Percentiles rank a stretch among this genome's conserved stretches.
These are phyloP conservation scores for Camponotus floridanus DNA, from an alignment of 1,140 invertebrate species.

Conservation along the genomic window DNA sequence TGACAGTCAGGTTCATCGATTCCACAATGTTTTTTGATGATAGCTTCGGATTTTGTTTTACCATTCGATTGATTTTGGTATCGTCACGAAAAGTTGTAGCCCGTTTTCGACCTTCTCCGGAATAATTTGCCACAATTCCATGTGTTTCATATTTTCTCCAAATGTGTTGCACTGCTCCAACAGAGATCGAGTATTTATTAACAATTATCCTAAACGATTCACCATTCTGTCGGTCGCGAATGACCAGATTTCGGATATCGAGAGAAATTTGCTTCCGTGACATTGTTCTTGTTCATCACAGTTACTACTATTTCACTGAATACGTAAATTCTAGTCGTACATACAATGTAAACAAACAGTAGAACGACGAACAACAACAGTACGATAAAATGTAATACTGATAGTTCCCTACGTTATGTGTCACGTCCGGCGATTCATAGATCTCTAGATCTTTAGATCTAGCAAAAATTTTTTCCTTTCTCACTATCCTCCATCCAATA, in stretches of 20 bases:
- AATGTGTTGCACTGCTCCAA: slow-evolving; percentile 8
- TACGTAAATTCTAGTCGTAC: neutral
- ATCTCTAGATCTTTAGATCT: no score
- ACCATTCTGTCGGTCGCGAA: slow-evolving; percentile 8
- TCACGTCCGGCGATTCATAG: no score
- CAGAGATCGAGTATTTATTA: slow-evolving; percentile 10
- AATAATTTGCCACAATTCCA: neutral
- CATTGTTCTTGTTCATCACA: neutral
- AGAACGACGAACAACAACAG: neutral
- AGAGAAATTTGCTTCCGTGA: neutral
- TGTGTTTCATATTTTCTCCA: slow-evolving; percentile 7
- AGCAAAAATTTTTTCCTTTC: no score
- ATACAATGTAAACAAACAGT: slow-evolving; percentile 8
- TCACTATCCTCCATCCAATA: no score
- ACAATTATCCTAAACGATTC: slow-evolving; percentile 1
- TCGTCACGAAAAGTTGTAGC: slow-evolving; percentile 1
- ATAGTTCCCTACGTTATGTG: neutral
- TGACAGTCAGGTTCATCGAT: slow-evolving; percentile 3
- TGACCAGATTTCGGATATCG: neutral
- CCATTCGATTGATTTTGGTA: neutral
- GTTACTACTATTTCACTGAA: neutral
- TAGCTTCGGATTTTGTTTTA: slow-evolving; percentile 8
- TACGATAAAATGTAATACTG: neutral
- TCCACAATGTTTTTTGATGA: slow-evolving; percentile 1
- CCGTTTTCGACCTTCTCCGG: neutral